phyloP scores from a whole-genome alignment of 2,113 vertebrate species.

The Coptodon rendalli region DNA sequence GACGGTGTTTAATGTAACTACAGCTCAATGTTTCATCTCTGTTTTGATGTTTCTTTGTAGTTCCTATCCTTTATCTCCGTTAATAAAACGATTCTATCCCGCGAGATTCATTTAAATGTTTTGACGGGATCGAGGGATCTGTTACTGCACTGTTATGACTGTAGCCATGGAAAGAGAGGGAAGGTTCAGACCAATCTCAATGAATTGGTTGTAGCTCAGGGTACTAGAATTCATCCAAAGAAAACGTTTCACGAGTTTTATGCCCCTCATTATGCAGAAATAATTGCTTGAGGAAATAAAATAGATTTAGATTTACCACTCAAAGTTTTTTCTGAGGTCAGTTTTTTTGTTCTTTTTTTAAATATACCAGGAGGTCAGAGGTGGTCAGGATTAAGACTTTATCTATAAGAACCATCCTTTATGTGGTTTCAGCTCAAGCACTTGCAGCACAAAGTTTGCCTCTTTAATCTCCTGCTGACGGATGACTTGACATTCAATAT shows the following conservation, averaged over 20 bases:
- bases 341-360: background rate
- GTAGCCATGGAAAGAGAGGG: slow-evolving; percentile 4
- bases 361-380: slow-evolving; percentile 24
- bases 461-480: slow-evolving; percentile 44
- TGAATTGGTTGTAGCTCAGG: background rate
- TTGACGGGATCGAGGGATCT: background rate
- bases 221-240: background rate
- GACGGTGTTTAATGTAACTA: slow-evolving; percentile 21
- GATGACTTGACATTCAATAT: slow-evolving; percentile 38
- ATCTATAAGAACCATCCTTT: background rate
- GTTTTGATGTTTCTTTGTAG: background rate
- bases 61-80: background rate
- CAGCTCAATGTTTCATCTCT: slow-evolving; percentile 14
- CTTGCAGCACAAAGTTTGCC: slow-evolving; percentile 11
- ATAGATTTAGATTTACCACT: background rate
- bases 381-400: slow-evolving; percentile 16
- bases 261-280: background rate
- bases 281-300: background rate
- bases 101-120: background rate
- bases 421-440: background rate
- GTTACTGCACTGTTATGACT: slow-evolving; percentile 14
- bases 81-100: slow-evolving; percentile 15
- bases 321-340: background rate
- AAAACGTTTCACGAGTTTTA: background rate
- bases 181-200: background rate